A percentile compares a stretch with the other conserved stretches of the same genome.
Conservation (phyloP, 2,797 vertebrate genomes). For the Pteropus rufus region DNA sequence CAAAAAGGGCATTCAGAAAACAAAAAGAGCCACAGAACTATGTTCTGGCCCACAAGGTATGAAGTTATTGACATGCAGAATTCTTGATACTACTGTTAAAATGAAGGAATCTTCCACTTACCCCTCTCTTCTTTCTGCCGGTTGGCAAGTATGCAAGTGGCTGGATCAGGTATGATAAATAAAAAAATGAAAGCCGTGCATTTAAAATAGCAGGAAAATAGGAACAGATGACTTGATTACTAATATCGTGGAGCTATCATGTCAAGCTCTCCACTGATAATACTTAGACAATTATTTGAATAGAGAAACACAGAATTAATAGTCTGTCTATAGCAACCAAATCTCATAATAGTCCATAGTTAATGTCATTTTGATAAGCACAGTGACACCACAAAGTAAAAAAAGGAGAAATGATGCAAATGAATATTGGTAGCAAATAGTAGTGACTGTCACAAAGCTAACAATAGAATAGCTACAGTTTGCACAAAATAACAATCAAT, state of each 20-base stretch:
- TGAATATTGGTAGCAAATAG: not conserved
- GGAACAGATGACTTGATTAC: not conserved
- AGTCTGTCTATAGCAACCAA: not conserved
- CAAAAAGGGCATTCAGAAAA: not conserved
- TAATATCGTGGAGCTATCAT: rapidly evolving
- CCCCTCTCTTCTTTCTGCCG: not conserved
- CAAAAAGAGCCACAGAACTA: not conserved
- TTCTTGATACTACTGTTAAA: not conserved
- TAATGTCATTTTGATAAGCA: not conserved
- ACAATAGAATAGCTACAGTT: not conserved
- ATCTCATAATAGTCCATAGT: not conserved
- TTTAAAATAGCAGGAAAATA: not conserved
- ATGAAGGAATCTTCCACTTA: not conserved
- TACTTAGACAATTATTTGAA: not conserved
- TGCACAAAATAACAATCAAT: not conserved
- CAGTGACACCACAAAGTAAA: not conserved
- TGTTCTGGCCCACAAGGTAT: not conserved
- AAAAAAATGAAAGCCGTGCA: not conserved
- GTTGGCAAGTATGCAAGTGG: not conserved
- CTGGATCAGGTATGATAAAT: not conserved
- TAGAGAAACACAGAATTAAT: not conserved
- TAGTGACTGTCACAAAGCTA: not conserved
- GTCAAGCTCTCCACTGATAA: no score
- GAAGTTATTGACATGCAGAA: not conserved
- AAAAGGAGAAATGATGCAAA: not conserved